Percentiles rank a stretch among this genome's conserved stretches.
Conservation (phyloP, 2,888 invertebrate genomes). For the Agriotes lineatus region DNA sequence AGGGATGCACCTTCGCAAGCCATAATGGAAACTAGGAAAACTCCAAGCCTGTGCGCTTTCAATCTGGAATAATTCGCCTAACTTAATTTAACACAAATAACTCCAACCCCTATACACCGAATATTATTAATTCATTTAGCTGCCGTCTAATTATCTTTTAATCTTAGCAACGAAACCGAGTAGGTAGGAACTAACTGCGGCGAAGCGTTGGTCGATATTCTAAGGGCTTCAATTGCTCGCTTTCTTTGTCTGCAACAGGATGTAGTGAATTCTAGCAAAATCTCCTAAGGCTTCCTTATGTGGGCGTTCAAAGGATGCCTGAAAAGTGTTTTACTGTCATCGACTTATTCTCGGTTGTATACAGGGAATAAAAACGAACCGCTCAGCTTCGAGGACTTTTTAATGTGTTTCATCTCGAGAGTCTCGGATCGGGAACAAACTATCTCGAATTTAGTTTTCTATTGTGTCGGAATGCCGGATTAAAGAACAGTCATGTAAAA, state of each 20-base stretch:
- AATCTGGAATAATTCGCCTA: no score
- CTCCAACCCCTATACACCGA: not conserved
- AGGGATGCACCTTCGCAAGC: no score
- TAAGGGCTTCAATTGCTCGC: constrained; percentile 34
- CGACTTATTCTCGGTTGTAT: constrained; percentile 41
- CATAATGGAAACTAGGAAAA: no score
- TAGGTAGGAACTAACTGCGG: constrained; percentile 2
- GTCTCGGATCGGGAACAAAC: not conserved
- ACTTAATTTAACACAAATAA: not conserved
- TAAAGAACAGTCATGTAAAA: not conserved
- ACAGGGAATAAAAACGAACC: constrained; percentile 33
- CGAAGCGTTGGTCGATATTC: constrained; percentile 27
- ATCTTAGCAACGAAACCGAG: constrained; percentile 1
- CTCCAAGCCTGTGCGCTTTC: no score
- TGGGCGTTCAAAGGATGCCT: constrained; percentile 42
- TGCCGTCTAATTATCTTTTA: constrained; percentile 15
- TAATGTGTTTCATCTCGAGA: not conserved
- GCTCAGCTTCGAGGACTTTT: constrained; percentile 14
- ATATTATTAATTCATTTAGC: constrained; percentile 4
- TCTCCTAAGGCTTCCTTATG: constrained; percentile 42
- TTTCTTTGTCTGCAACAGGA: constrained; percentile 37
- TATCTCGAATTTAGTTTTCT: not conserved
- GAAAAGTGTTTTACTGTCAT: constrained; percentile 43
- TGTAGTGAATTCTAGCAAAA: constrained; percentile 38
- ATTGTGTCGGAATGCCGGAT: no score